Evolutionary conservation across 2,888 invertebrate genomes (phyloP).

Genomic region (Cataglyphis albicans): DNA sequence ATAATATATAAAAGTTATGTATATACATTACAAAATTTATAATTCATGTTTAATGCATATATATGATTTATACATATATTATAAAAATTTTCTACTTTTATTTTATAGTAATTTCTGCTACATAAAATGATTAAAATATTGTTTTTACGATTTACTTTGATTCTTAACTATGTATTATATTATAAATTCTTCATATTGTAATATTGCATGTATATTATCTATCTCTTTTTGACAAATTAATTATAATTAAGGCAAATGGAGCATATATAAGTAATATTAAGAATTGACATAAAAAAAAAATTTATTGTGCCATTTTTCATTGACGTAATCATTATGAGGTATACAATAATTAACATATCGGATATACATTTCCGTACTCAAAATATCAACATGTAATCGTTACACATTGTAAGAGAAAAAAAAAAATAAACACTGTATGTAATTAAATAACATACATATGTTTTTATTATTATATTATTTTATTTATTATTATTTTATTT

Average conservation of each 20-base stretch:
- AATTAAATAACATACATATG: conserved; percentile 37
- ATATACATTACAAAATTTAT: too few species aligned
- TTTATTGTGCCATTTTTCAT: conserved; percentile 70
- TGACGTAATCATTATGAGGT: conserved; percentile 50
- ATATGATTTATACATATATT: neutral
- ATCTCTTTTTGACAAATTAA: neutral
- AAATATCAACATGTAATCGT: conserved; percentile 23
- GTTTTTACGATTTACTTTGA: neutral
- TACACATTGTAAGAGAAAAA: conserved; percentile 22
- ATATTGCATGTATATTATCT: neutral
- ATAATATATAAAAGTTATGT: too few species aligned
- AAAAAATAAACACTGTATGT: conserved; percentile 49
- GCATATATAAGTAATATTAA: conserved; percentile 20
- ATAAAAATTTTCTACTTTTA: neutral
- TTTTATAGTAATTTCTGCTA: neutral
- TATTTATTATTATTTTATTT: neutral
- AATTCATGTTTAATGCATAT: too few species aligned
- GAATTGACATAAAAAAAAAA: conserved; percentile 57
- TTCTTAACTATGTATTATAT: neutral
- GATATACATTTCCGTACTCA: conserved; percentile 7
- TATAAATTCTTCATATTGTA: neutral
- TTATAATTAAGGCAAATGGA: neutral
- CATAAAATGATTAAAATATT: neutral
- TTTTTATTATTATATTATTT: conserved; percentile 5
- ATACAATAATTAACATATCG: conserved; percentile 35